phyloP scores from a whole-genome alignment of 2,113 vertebrate genomes.

The Poeciliopsis occidentalis region DNA sequence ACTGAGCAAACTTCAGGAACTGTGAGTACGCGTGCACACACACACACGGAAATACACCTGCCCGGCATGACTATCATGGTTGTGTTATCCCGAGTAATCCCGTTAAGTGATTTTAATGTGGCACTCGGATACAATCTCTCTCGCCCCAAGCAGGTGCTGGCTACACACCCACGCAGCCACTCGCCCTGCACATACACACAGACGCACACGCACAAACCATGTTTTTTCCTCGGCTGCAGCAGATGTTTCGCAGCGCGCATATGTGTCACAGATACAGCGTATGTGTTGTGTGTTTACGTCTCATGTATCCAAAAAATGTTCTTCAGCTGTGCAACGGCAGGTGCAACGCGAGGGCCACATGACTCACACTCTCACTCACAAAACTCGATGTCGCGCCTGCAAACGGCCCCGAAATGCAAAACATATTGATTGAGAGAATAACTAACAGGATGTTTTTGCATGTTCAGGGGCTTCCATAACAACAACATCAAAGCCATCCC shows the following conservation, averaged over 20 bases:
- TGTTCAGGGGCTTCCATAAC: constrained; percentile 92
- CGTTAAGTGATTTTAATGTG: constrained; percentile 79
- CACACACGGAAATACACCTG: constrained; percentile 67
- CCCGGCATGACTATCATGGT: constrained; percentile 72
- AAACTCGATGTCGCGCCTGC: constrained; percentile 12
- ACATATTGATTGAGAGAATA: constrained; percentile 31
- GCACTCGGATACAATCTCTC: constrained; percentile 79
- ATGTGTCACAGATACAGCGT: constrained; percentile 70
- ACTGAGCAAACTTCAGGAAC: constrained; percentile 92
- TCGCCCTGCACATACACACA: constrained; percentile 41
- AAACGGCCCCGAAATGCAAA: constrained; percentile 43
- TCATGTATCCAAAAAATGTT: constrained; percentile 78
- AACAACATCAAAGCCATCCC: constrained; percentile 96
- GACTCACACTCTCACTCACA: constrained; percentile 50
- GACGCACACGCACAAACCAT: constrained; percentile 30
- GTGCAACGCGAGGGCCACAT: constrained; percentile 66
- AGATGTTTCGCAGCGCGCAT: constrained; percentile 74
- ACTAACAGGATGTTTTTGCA: constrained; percentile 47
- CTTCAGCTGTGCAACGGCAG: constrained; percentile 76
- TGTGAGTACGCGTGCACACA: constrained; percentile 82
- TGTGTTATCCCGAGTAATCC: constrained; percentile 77
- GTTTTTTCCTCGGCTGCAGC: constrained; percentile 67
- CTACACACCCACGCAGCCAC: constrained; percentile 63
- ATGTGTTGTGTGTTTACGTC: constrained; percentile 68
- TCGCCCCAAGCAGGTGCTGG: constrained; percentile 79